phyloP scores from a whole-genome alignment of 2,797 vertebrate genomes.

The Petrocephalus schoutedeni region DNA sequence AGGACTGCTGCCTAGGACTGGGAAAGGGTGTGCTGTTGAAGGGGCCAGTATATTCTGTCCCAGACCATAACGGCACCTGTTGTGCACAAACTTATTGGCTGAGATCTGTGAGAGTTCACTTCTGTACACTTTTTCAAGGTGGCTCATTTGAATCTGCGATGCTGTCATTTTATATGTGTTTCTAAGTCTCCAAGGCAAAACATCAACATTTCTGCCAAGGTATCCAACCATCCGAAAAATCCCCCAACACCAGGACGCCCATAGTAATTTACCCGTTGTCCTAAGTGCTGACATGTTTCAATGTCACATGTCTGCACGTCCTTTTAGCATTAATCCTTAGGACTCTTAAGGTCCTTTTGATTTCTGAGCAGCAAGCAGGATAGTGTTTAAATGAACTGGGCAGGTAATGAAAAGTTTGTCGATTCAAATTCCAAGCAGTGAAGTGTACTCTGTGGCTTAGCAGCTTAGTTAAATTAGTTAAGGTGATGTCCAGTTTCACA shows the following conservation, averaged over 20 bases:
- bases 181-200: background rate
- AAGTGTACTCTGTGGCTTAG: background rate
- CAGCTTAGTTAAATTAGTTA: background rate
- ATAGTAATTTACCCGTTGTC: conserved; percentile 3
- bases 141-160: background rate
- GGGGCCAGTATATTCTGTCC: background rate
- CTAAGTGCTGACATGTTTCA: background rate
- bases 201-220: conserved; percentile 2
- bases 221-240: background rate
- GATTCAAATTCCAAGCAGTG: background rate
- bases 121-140: background rate
- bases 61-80: background rate
- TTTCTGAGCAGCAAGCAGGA: background rate
- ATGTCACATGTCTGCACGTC: background rate
- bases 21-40: background rate
- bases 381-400: background rate
- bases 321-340: background rate
- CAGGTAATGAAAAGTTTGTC: background rate
- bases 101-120: conserved; percentile 2
- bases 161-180: conserved; percentile 7
- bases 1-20: background rate
- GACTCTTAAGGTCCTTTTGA: background rate
- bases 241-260: background rate
- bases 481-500: background rate
- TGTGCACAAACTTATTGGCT: background rate